phyloP scores from a whole-genome alignment of 2,113 vertebrate genomes.

The Procapra przewalskii region DNA sequence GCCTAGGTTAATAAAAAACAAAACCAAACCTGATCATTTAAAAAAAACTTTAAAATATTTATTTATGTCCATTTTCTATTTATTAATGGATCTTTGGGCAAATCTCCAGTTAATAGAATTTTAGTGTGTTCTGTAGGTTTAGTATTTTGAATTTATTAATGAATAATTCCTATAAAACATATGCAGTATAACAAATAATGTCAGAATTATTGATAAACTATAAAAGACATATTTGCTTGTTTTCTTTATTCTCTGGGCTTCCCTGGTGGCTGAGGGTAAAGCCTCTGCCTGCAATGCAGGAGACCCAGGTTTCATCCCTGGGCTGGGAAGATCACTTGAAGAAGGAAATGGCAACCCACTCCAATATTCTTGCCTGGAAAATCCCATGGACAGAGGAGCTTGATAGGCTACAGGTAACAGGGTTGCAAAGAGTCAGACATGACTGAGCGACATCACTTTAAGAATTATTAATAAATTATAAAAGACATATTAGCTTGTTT shows the following conservation, averaged over 20 bases:
- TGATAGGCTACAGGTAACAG: no score
- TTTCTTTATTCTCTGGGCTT: neutral
- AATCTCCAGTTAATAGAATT: neutral
- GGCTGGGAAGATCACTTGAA: no score
- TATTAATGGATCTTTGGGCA: neutral
- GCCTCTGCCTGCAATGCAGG: no score
- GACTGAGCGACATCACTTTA: fast-evolving
- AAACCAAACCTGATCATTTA: neutral
- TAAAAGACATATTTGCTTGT: neutral
- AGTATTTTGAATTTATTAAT: neutral
- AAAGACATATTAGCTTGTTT: neutral
- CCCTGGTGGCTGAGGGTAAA: no score
- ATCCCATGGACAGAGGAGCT: no score
- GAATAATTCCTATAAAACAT: neutral
- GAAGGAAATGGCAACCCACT: no score
- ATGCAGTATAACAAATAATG: neutral
- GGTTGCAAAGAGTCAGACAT: fast-evolving
- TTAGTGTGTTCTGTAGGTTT: neutral
- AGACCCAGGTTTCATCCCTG: no score
- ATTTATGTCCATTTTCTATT: neutral
- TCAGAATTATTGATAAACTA: neutral
- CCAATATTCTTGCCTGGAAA: no score
- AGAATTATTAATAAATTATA: neutral
- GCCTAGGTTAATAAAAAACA: neutral
- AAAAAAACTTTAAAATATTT: neutral